Evolutionary conservation across 2,888 invertebrate species (phyloP).

Genomic region (Eristalis pertinax): DNA sequence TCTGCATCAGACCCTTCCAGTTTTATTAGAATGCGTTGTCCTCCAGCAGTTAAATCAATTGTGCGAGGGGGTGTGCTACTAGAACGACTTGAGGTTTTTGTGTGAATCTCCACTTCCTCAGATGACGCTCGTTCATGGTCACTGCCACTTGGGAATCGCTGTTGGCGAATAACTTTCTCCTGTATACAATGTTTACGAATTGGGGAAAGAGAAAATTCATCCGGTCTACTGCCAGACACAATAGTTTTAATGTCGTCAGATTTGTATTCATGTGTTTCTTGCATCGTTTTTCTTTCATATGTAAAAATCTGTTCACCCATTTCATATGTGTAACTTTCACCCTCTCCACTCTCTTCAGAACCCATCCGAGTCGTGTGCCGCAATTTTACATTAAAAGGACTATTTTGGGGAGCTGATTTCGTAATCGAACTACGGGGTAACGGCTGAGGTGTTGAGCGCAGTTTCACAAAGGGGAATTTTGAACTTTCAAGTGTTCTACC

Average conservation of each 20-base stretch:
- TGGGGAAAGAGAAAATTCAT: conserved; percentile 68
- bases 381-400: conserved; percentile 81
- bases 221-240: conserved; percentile 74
- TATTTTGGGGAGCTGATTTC: conserved; percentile 43
- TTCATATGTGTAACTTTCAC: neutral
- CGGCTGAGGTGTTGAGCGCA: conserved; percentile 84
- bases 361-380: conserved; percentile 81
- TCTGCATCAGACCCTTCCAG: conserved; percentile 74
- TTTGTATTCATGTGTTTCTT: conserved; percentile 81
- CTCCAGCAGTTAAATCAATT: conserved; percentile 78
- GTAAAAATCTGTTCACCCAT: conserved; percentile 22
- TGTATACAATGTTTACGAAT: conserved; percentile 80
- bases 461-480: conserved; percentile 84
- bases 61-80: conserved; percentile 77
- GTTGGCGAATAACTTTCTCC: conserved; percentile 47
- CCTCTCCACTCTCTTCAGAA: conserved; percentile 71
- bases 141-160: conserved; percentile 57
- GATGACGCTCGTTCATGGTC: conserved; percentile 39
- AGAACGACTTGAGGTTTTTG: conserved; percentile 72
- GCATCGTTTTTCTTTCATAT: conserved; percentile 74
- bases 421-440: conserved; percentile 81
- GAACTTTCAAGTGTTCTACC: conserved; percentile 82
- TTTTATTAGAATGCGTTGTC: conserved; percentile 78
- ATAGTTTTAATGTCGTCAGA: conserved; percentile 79
- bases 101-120: conserved; percentile 41